Base-by-base conservation (phyloP, 37 sponge, comb jelly and placozoan genomes). In the Diacarnus erythraeanus region DNA sequence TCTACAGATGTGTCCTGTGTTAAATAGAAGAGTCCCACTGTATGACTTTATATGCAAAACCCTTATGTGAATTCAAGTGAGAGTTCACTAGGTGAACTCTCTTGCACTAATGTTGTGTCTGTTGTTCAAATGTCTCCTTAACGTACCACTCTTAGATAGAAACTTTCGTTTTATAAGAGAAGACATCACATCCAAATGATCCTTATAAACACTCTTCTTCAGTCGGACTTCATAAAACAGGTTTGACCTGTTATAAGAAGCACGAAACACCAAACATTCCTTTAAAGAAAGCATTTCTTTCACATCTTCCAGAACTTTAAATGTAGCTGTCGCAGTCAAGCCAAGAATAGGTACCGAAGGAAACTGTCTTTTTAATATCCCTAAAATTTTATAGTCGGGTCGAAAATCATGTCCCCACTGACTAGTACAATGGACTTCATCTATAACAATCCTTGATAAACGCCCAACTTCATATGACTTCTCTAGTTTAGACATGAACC, bases 331-430 rank as follows among this genome's bases (percentile, higher is more conserved):
- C 38, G 99, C 99, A 4, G 99, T 98, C 37, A 98, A 87, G 34
- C 96, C 99, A 5, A 98, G 77, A 25, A 98, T 70, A 2, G 99
- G 99, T 10, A 81, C 81, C 31, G 38, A 37, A 2, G 94, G 94
- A 73, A 95, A 95, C 77, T 95, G 96, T 35, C 86, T 72, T 60
- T 93, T 93, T 31, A 98, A 38, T 21, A 90, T 87, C 23, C 94
- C 89, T n/a, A 98, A 88, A 1, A 80, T 79, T 78, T 95, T 93
- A 82, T 93, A 97, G 69, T 94, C 98, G 4, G 98, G 98, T 59
- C 99, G 61, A 77, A 98, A 98, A 76, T 98, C 99, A 74, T 98
- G 96, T n/a, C 99, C 99, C 99, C 99, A 98, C 78, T 98, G 94
- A 36, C 94, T 93, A 4, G 89, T 83, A 84, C 99, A 98, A 63